Conservation (phyloP, 2,888 invertebrate species). For the Zaprionus obscuricornis region DNA sequence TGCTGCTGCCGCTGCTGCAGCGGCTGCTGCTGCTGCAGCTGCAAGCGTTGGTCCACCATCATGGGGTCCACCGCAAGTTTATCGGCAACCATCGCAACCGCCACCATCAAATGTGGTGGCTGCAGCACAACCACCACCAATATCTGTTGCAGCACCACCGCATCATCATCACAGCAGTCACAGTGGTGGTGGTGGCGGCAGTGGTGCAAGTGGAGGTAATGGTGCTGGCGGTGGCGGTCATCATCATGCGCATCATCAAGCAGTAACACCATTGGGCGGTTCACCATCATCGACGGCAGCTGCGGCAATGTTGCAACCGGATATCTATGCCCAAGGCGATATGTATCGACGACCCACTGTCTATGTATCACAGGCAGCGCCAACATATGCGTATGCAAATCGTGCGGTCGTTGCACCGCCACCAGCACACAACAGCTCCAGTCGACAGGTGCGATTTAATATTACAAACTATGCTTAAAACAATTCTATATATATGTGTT, state of each 20-base stretch:
- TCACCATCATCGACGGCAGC: conserved; percentile 80
- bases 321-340: conserved; percentile 84
- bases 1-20: conserved; percentile 75
- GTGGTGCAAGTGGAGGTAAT: no score
- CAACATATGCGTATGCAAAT: conserved; percentile 81
- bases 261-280: conserved; percentile 83
- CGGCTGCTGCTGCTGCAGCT: conserved; percentile 77
- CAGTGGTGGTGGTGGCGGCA: conserved; percentile 46
- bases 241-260: conserved; percentile 85
- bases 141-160: conserved; percentile 48
- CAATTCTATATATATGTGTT: background rate
- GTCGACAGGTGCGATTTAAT: conserved; percentile 84
- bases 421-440: conserved; percentile 83
- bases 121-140: conserved; percentile 40
- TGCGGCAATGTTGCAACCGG: conserved; percentile 81
- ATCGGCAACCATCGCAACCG: conserved; percentile 78
- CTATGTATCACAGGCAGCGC: conserved; percentile 86
- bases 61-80: conserved; percentile 83
- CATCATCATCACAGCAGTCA: conserved; percentile 65
- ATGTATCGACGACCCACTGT: conserved; percentile 88
- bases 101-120: conserved; percentile 43
- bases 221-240: conserved; percentile 47
- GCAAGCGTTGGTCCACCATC: conserved; percentile 80
- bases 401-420: conserved; percentile 83
- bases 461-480: conserved; percentile 27